Evolutionary conservation across 2,888 invertebrate genomes (phyloP).

Genomic region (Perizoma affinitatum): DNA sequence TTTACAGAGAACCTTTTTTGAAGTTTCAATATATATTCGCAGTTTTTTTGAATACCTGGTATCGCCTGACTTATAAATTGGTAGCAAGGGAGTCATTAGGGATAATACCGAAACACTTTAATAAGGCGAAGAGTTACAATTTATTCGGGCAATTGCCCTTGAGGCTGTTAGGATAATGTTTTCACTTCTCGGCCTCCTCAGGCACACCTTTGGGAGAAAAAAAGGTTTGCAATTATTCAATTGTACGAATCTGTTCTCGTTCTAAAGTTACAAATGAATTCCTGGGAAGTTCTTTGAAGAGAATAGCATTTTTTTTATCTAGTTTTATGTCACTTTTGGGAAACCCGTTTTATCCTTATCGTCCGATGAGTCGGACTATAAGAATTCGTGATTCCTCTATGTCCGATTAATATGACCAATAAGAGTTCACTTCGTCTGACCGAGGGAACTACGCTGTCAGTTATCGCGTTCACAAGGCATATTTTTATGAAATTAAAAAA

Average conservation of each 20-base stretch:
- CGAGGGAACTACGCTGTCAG: no score
- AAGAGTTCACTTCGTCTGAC: no score
- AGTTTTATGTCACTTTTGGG: not conserved
- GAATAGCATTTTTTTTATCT: slow-evolving; percentile 7
- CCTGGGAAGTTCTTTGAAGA: slow-evolving; percentile 9
- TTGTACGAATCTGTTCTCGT: slow-evolving; percentile 15
- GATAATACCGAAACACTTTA: slow-evolving; percentile 12
- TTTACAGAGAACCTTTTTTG: no score
- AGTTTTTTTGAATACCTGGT: no score
- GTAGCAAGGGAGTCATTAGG: slow-evolving; percentile 21
- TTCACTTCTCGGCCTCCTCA: slow-evolving; percentile 18
- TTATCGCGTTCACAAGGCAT: no score
- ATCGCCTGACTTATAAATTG: no score
- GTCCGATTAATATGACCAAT: no score
- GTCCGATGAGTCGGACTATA: no score
- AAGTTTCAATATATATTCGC: no score
- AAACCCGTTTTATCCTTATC: no score
- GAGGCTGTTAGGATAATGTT: slow-evolving; percentile 30
- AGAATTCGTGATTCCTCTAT: no score
- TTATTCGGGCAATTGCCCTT: slow-evolving; percentile 32
- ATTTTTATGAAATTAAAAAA: not conserved
- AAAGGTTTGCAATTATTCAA: slow-evolving; percentile 24
- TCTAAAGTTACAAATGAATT: slow-evolving; percentile 25
- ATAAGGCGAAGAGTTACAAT: slow-evolving; percentile 28
- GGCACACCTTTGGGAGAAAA: slow-evolving; percentile 18